Evolutionary conservation across 2,797 vertebrate genomes (phyloP).

Genomic region (Clarias pachynema): DNA sequence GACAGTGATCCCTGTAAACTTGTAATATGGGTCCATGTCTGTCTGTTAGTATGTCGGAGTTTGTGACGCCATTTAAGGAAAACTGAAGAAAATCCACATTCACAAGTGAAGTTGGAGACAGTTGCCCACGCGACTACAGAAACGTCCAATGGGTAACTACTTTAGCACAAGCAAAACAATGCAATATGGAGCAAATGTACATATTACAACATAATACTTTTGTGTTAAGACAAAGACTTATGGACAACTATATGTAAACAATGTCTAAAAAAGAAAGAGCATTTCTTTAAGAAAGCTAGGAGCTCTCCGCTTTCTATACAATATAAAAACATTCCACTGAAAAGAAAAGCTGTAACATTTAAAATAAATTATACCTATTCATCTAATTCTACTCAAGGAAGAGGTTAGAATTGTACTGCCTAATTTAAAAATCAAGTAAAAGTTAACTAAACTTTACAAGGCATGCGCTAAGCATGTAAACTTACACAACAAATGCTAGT

Average conservation of each 20-base stretch:
- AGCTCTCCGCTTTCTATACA: conserved; percentile 38
- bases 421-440: conserved; percentile 58
- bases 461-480: conserved; percentile 77
- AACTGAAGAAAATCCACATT: conserved; percentile 9
- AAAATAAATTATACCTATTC: conserved; percentile 77
- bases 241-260: conserved; percentile 68
- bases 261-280: conserved; percentile 58
- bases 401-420: conserved; percentile 61
- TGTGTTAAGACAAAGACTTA: conserved; percentile 57
- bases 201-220: conserved; percentile 40
- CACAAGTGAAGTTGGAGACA: conserved; percentile 20
- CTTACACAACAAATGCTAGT: conserved; percentile 56
- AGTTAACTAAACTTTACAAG: conserved; percentile 62
- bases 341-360: conserved; percentile 61
- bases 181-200: conserved; percentile 20
- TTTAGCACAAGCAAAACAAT: conserved; percentile 31
- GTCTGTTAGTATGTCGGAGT: conserved; percentile 17
- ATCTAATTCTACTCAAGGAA: conserved; percentile 34
- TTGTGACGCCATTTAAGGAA: conserved; percentile 18
- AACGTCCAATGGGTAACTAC: neutral
- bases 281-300: conserved; percentile 62
- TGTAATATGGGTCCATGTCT: conserved; percentile 66
- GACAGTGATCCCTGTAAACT: conserved; percentile 63
- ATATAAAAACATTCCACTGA: conserved; percentile 3
- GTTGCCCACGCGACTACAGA: conserved; percentile 25